phyloP scores from a whole-genome alignment of 2,888 invertebrate genomes.

The Orthonevra nobilis region DNA sequence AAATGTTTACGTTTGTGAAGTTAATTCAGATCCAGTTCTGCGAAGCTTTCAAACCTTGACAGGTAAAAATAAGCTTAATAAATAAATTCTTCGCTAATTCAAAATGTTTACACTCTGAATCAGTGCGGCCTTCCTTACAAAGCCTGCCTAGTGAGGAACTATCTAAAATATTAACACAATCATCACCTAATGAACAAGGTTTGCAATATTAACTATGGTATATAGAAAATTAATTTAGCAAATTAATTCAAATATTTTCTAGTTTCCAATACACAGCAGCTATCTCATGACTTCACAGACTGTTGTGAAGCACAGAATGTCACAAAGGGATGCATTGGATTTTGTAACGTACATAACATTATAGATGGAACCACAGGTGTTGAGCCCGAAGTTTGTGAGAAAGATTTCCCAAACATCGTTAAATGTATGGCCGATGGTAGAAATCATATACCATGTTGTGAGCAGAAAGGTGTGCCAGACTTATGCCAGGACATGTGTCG shows the following conservation, averaged over 20 bases:
- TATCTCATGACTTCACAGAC: constrained; percentile 89
- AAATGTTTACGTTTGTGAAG: constrained; percentile 90
- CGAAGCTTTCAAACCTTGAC: constrained; percentile 89
- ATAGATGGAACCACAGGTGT: constrained; percentile 88
- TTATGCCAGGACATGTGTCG: constrained; percentile 92
- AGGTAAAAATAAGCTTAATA: constrained; percentile 81
- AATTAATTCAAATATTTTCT: too few species aligned
- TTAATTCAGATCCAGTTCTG: constrained; percentile 89
- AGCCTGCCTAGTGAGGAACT: constrained; percentile 21
- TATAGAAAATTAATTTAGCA: too few species aligned
- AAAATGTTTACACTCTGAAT: background rate
- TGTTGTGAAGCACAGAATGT: constrained; percentile 88
- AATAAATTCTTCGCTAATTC: too few species aligned
- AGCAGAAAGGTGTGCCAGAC: constrained; percentile 89
- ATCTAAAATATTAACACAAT: constrained; percentile 5
- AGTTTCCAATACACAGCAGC: constrained; percentile 75
- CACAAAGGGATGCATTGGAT: constrained; percentile 87
- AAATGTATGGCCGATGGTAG: constrained; percentile 90
- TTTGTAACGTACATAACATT: constrained; percentile 90
- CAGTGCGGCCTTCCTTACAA: constrained; percentile 29
- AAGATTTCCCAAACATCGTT: constrained; percentile 90
- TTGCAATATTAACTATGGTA: constrained; percentile 1
- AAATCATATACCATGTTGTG: constrained; percentile 92
- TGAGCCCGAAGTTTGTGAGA: constrained; percentile 90
- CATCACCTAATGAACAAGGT: constrained; percentile 22